Base-by-base conservation (phyloP, 2,797 vertebrate species). In the Cephalopachus bancanus region DNA sequence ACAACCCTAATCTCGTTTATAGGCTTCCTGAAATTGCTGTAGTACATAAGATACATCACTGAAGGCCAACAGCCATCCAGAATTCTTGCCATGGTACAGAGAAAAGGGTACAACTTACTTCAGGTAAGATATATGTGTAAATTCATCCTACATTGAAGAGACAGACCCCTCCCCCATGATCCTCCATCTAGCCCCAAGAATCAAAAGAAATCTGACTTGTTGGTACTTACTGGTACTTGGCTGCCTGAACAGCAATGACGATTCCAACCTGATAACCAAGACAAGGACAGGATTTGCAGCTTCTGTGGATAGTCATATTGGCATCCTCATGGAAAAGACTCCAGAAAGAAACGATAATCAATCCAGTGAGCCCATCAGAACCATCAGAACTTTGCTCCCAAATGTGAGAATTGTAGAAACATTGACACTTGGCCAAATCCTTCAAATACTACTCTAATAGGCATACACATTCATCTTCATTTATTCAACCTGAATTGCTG, bases 1-100 rank as follows among this genome's bases (percentile, higher is more conserved):
- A 28, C 1, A 86, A 28, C 16, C 22, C n/a, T 49, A n/a, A 79
- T 44, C 15, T 83, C 76, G 79, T 37, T n/a, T 71, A 49, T 10
- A 5, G 7, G 22, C 64, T 94, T 95, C 20, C 75, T 76, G 17
- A 79, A 87, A 59, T 89, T 74, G 69, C 26, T 89, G 4, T 72
- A 19, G 12, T 15, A 44, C 17, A 59, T 24, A 76, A 51, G 10
- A 60, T 87, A 15, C 0, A 30, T 84, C n/a, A 53, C 65, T 37
- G 8, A 87, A 93, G 55, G 65, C 53, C 90, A 83, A 37, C 22
- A 57, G 51, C 59, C 15, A 20, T 33, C 33, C 22, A 89, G 37
- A 92, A 93, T 83, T 85, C 49, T 37, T 92, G 51, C 59, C 26
- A 4, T 3, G 30, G 26, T 51, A 12, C 59, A 53, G 49, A 60